Base-by-base conservation (phyloP, 2,797 vertebrate species). In the Gobio occitaniae region DNA sequence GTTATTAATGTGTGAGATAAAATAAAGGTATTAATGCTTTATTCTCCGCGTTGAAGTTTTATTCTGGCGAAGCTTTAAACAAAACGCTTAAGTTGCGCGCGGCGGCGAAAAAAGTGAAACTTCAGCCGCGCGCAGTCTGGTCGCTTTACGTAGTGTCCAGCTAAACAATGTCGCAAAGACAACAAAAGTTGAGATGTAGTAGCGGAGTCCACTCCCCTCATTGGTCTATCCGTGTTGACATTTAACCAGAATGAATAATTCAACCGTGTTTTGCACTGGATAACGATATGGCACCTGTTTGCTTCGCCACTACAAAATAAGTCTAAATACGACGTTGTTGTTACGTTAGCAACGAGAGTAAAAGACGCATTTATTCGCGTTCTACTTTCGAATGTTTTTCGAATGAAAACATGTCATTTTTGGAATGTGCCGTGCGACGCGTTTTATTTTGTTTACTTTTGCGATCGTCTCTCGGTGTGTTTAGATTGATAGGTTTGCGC, bases 251-350 rank as follows among this genome's bases (percentile, higher is more conserved):
- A 48, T 84, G 66, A 84, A 86, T 82, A 19, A 82, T 84, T 81
- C 75, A 84, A 47, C 21, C 25, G 29, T 41, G 76, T 68, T 87
- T 63, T 79, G 59, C 56, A 63, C 41, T 68, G 61, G 36, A 17
- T n/a, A 61, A 41, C n/a, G 44, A 16, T 47, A 25, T 32, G 78
- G 56, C 87, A 88, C 87, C 84, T 90, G 89, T 84, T 87, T 87
- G 80, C 68, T 80, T 80, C 54, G 15, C 15, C 63, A 68, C 63
- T 84, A 16, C 47, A 54, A 44, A 83, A 81, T 36, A 75, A 80
- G n/a, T n/a, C 3, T 0, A 54, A 80, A 66, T 29, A 29, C 65
- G 8, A 19, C 1, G 10, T 25, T 25, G 25, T 25, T 25, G 25
- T 25, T 25, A 25, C 25, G 25, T 25, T 25, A 25, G 25, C 32